phyloP scores from a whole-genome alignment of 2,888 invertebrate genomes.

The Ormyrus rosae region DNA sequence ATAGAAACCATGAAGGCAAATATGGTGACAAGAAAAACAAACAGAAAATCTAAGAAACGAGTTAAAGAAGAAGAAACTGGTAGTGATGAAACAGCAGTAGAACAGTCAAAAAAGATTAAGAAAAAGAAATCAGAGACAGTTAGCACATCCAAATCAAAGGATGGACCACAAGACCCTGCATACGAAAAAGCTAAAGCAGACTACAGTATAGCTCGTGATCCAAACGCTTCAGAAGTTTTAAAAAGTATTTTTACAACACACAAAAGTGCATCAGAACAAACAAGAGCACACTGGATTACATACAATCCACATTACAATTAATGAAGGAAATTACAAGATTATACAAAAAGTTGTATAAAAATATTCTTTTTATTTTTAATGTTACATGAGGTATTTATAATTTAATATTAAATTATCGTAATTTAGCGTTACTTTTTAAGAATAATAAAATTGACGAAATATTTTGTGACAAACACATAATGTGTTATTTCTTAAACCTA shows the following conservation, averaged over 20 bases:
- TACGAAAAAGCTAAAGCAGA: conserved; percentile 87
- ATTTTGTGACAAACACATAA: too few species aligned
- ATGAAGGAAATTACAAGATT: conserved; percentile 57
- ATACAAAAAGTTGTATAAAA: conserved; percentile 34
- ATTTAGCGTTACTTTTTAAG: too few species aligned
- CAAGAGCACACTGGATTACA: conserved; percentile 97
- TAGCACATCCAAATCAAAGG: conserved; percentile 65
- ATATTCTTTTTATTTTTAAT: conserved; percentile 39
- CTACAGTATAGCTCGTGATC: conserved; percentile 93
- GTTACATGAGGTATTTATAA: conserved; percentile 12
- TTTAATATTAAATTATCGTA: conserved; percentile 2
- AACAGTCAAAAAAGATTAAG: conserved; percentile 66
- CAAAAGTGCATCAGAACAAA: conserved; percentile 89
- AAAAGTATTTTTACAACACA: conserved; percentile 97
- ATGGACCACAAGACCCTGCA: conserved; percentile 79
- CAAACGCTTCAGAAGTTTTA: conserved; percentile 91
- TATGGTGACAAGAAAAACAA: conserved; percentile 76
- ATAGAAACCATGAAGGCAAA: conserved; percentile 84
- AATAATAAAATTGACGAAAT: conserved; percentile 2
- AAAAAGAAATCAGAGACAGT: conserved; percentile 77
- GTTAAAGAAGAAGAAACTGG: conserved; percentile 38
- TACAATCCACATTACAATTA: conserved; percentile 97
- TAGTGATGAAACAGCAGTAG: conserved; percentile 53
- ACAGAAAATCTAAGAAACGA: conserved; percentile 83
- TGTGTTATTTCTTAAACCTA: neutral